phyloP scores from a whole-genome alignment of 2,888 invertebrate genomes.

The Chironomus riparius region DNA sequence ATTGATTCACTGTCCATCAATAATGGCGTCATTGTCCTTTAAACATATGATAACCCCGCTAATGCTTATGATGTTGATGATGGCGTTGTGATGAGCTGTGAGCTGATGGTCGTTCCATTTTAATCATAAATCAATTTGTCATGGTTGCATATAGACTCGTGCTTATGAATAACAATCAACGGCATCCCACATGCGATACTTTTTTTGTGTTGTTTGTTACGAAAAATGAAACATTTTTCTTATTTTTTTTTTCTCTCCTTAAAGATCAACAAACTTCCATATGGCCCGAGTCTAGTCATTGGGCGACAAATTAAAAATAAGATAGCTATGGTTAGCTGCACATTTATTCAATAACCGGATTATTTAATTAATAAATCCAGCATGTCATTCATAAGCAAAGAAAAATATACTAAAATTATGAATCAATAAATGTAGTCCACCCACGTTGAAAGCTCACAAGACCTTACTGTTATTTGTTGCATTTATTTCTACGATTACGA shows the following conservation, averaged over 20 bases:
- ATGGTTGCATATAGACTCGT: neutral
- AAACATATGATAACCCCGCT: too few relatives aligned
- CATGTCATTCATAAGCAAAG: neutral
- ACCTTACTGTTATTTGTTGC: neutral
- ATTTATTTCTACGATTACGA: neutral
- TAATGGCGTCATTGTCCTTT: too few relatives aligned
- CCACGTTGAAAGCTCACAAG: neutral
- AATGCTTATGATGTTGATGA: neutral
- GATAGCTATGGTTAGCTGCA: neutral
- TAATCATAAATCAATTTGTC: neutral
- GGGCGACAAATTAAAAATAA: neutral
- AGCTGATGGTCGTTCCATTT: neutral
- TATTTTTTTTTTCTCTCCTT: neutral
- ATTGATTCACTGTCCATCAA: neutral
- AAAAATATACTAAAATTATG: neutral
- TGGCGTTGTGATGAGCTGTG: neutral
- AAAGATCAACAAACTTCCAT: neutral
- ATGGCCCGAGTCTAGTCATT: neutral
- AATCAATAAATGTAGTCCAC: neutral
- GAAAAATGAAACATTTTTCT: too few relatives aligned
- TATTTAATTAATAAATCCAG: neutral
- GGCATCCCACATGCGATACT: neutral
- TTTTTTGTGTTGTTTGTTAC: too few relatives aligned
- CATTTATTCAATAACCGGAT: neutral
- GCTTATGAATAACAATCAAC: neutral